These are phyloP conservation scores for Lycophotia porphyrea DNA, from an alignment of 2,888 invertebrate species.

Conservation along the genomic window DNA sequence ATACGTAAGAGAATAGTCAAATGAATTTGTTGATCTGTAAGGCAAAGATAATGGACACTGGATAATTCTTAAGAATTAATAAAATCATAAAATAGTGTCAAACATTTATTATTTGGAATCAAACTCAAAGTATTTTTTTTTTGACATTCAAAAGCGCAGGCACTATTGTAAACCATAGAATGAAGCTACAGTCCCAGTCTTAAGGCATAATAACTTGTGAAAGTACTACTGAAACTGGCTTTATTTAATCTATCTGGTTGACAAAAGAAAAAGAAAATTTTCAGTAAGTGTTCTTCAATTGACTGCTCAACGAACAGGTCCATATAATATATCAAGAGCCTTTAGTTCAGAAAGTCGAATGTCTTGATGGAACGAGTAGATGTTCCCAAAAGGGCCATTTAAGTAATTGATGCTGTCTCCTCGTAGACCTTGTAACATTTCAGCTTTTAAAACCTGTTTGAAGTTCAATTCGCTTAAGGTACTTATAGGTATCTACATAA, in stretches of 20 bases:
- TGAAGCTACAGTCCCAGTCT: background rate
- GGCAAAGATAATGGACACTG: background rate
- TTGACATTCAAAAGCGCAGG: too few species aligned
- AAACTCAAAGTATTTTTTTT: too few species aligned
- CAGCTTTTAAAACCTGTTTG: conserved; percentile 21
- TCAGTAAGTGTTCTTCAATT: conserved; percentile 26
- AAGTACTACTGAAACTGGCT: background rate
- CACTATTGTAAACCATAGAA: background rate
- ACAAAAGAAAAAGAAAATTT: background rate
- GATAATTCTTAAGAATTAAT: background rate
- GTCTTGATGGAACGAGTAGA: conserved; percentile 27
- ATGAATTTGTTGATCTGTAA: background rate
- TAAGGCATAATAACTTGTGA: background rate
- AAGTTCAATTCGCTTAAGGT: background rate
- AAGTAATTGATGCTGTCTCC: conserved; percentile 39
- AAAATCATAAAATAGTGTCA: background rate
- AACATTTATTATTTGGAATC: too few species aligned
- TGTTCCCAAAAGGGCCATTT: conserved; percentile 30
- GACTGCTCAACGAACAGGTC: conserved; percentile 13
- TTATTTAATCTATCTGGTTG: background rate
- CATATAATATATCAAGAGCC: conserved; percentile 6
- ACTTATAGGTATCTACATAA: background rate
- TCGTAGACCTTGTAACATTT: conserved; percentile 30
- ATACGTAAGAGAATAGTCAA: too few species aligned
- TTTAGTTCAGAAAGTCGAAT: conserved; percentile 21